Percentiles rank a stretch among this genome's conserved stretches.
These are phyloP conservation scores for Solen grandis DNA, from an alignment of 1,140 invertebrate species.

Conservation along the genomic window DNA sequence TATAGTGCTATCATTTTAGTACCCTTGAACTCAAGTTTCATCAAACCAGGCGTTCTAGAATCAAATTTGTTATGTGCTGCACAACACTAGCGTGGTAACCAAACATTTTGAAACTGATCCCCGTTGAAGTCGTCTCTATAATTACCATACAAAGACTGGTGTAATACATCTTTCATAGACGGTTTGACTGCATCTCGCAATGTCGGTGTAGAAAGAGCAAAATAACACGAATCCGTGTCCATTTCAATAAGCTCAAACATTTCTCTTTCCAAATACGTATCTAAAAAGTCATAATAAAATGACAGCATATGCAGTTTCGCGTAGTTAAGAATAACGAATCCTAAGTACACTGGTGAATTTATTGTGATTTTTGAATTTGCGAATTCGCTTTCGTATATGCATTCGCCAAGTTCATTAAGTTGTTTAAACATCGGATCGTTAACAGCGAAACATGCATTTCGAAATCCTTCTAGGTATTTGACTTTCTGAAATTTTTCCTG, in stretches of 20 bases:
- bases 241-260: conserved; percentile 6
- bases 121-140: not conserved
- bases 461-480: too few relatives aligned
- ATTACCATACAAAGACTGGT: not conserved
- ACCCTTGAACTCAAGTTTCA: conserved; percentile 1
- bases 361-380: conserved; percentile 1
- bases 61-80: not conserved
- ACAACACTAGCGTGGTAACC: conserved; percentile 4
- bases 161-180: not conserved
- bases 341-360: conserved; percentile 3
- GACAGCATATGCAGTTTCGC: not conserved
- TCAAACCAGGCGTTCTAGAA: not conserved
- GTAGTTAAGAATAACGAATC: not conserved
- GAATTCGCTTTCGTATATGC: conserved; percentile 11
- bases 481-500: too few relatives aligned
- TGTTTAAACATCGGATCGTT: conserved; percentile 4
- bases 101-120: conserved; percentile 11
- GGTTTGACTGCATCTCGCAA: not conserved
- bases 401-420: too few relatives aligned
- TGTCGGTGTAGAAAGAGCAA: not conserved
- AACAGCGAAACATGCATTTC: too few relatives aligned
- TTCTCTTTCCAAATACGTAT: not conserved
- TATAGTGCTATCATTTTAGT: conserved; percentile 3
- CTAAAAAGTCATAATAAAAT: conserved; percentile 21
- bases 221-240: conserved; percentile 12